Base-by-base conservation (phyloP, 53 echinoderm and acorn worm species). In the Glandiceps talaboti region DNA sequence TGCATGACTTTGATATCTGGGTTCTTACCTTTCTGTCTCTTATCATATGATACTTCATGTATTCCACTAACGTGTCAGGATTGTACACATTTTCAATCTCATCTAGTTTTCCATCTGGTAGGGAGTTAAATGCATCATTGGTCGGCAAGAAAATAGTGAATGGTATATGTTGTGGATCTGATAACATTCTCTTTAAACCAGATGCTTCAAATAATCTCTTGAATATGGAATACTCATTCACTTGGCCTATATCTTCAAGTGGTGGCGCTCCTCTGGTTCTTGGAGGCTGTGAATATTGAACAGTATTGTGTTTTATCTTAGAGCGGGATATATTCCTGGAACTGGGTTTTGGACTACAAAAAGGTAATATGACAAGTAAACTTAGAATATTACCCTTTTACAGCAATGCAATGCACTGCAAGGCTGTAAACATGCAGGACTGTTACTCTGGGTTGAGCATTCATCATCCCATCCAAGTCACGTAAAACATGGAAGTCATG, bases 121-220 rank as follows among this genome's bases (percentile, higher is more conserved):
- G 83, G 27, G 31, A 75, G 33, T 30, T 30, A 81, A 92, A 92
- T 32, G 92, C 92, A 14, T 90, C 81, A 45, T 92, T 79, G 0
- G 85, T 90, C 25, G 92, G 92, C 33, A 87, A 85, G 85, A 92
- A 92, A 78, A 92, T 75, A 31, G 92, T 92, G 1, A 85, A 82
- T 0, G 89, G 89, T 30, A 82, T 72, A 73, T 26, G 74, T 33
- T 76, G 33, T 28, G 80, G 75, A 32, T 30, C 72, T 73, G 26
- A 73, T 76, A 85, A 83, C 73, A 81, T 27, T 28, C 79, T 79
- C 72, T 33, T 25, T 30, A 91, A 33, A 33, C 83, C 86, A 0
- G 83, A 33, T 27, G 30, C 20, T n/a, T n/a, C 27, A 79, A 45
- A 45, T 20, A 45, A 6, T 45, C 64, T 45, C 6, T 45, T 45